Conservation (phyloP, 2,888 invertebrate genomes). For the Camptogramma bilineatum region DNA sequence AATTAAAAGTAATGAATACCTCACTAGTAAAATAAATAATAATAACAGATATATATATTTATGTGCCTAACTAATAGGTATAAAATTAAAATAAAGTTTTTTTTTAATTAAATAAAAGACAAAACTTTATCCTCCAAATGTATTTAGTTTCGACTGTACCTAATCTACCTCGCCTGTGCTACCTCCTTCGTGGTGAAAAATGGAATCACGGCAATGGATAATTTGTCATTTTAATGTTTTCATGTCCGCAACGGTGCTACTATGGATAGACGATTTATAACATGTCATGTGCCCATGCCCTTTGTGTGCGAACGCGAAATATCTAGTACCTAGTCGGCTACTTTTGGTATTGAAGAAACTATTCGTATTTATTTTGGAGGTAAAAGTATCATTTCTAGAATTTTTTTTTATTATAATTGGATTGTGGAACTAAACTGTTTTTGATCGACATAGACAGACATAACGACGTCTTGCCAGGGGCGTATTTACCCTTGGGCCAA, state of each 20-base stretch:
- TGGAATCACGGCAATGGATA: slow-evolving; percentile 70
- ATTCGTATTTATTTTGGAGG: background rate
- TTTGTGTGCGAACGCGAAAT: slow-evolving; percentile 58
- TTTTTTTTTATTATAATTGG: too few species aligned
- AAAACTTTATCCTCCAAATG: too few species aligned
- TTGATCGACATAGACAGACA: too few species aligned
- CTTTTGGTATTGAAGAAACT: slow-evolving; percentile 57
- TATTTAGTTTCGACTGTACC: slow-evolving; percentile 43
- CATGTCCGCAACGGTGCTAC: slow-evolving; percentile 63
- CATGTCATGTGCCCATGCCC: slow-evolving; percentile 58
- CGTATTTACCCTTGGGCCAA: too few species aligned
- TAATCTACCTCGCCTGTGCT: slow-evolving; percentile 38
- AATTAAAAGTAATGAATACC: too few species aligned
- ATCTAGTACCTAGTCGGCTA: slow-evolving; percentile 60
- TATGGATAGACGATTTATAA: slow-evolving; percentile 72
- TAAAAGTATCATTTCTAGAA: slow-evolving; percentile 49
- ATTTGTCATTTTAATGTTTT: slow-evolving; percentile 80
- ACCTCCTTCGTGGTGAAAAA: slow-evolving; percentile 72
- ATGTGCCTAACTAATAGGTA: too few species aligned
- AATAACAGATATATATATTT: too few species aligned
- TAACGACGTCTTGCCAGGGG: too few species aligned
- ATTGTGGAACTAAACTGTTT: too few species aligned
- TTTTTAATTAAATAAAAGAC: too few species aligned
- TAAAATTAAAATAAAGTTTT: too few species aligned
- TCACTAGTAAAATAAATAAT: too few species aligned